Evolutionary conservation across 2,888 invertebrate genomes (phyloP), one percentile per base, ranked within the genome.

Genomic region (Geotrupes spiniger): DNA sequence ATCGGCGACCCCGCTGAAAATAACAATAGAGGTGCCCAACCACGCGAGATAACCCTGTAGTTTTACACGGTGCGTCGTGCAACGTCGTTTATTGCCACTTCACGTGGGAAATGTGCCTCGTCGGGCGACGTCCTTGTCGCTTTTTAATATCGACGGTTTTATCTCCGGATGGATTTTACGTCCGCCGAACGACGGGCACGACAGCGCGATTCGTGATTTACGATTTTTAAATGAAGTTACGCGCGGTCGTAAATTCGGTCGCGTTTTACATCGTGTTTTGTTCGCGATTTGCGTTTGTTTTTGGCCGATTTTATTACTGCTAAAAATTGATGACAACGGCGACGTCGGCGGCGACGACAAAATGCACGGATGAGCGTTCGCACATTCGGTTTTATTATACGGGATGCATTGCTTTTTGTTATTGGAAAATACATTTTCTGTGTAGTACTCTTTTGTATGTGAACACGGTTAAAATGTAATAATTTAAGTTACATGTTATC

Each of bases 1-100:
- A 48, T 50, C 56, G 49, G 37, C 50, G 53, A 51, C 46, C 49
- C 42, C 46, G 50, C 46, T 50, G 56, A 53, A 54, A 54, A 56
- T 63, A 63, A 63, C 63, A 63, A 63, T 57, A 56, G 21, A 21
- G 58, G 53, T 43, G 56, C 33, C 46, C 59, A 56, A 57, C 57
- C 59, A 57, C 55, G 60, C 59, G 60, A 57, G 44, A 52, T 61
- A 58, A 60, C 56, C 56, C 51, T 47, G 55, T 51, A 56, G 55
- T 56, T 56, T 53, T 53, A 53, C 53, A 56, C 49, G 53, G 49
- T 56, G 51, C 51, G 52, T 54, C 47, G 50, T 54, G 54, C 50
- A 54, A 51, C 55, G 45, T 48, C 56, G 56, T 53, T 58, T 58
- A 58, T 58, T 58, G 54, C 52, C 58, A 58, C 58, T 58, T 58